Base-by-base conservation (phyloP, 2,797 vertebrate species). In the Smutsia gigantea region DNA sequence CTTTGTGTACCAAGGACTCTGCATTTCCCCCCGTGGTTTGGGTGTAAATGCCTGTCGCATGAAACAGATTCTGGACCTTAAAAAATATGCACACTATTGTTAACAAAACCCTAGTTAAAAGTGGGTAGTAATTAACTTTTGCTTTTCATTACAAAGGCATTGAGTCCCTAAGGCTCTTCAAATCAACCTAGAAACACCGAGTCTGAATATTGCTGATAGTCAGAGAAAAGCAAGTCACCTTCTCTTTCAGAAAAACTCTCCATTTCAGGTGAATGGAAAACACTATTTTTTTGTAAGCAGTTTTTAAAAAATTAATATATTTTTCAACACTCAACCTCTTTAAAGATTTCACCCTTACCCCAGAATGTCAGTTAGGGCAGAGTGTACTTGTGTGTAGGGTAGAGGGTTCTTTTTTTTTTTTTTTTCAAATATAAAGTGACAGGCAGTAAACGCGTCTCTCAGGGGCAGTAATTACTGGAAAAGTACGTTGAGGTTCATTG, bases 61-160 rank as follows among this genome's bases (percentile, higher is more conserved):
- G 42, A 75, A 85, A 92, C 77, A 63, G 57, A 75, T 93, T 64
- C 79, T 82, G 27, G 61, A 37, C 4, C 59, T n/a, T 46, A n/a
- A 55, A 55, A 49, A 87, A 89, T 74, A 55, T 0, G 19, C 59
- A 21, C 27, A 34, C 72, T 4, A 1, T 90, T 71, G 27, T 94
- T 90, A 94, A 86, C 34, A 90, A 96, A 95, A 79, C n/a, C 37
- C 63, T 66, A 72, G 37, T 94, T 96, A 79, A 96, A 59, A 85
- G 51, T 90, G 46, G 59, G 25, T 90, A 68, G 72, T 82, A 91
- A 96, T 85, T 94, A 96, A 71, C 83, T 84, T 89, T 79, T 81
- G 42, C n/a, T 95, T 92, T 95, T 95, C 53, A 75, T 94, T 81
- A 84, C 18, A 69, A 78, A 87, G 78, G n/a, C 59, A 61, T 53